Percentiles rank a stretch among this genome's conserved stretches.
Conservation (phyloP, 1,140 invertebrate genomes). For the Macrotrachela quadricornifera region DNA sequence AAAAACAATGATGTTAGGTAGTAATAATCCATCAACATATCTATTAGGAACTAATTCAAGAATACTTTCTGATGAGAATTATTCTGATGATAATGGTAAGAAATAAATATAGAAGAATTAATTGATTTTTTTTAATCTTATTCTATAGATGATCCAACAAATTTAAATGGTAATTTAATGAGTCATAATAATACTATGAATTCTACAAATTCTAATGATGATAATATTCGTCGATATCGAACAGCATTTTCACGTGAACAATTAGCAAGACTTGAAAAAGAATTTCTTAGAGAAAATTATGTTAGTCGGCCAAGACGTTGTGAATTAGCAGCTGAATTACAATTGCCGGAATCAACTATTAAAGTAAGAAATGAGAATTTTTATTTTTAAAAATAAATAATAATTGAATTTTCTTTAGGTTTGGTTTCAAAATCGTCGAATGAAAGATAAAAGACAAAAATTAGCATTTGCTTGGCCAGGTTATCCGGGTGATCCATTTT, state of each 20-base stretch:
- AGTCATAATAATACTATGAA: no score
- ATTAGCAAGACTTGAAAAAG: slow-evolving; percentile 71
- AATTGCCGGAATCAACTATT: slow-evolving; percentile 85
- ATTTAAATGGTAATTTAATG: no score
- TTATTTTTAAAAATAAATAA: not conserved
- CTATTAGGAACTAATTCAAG: no score
- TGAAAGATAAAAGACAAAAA: slow-evolving; percentile 89
- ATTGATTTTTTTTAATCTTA: no score
- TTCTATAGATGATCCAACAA: no score
- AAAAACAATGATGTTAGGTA: no score
- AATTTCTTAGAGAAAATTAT: slow-evolving; percentile 92
- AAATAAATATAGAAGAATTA: no score
- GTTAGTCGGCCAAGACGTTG: slow-evolving; percentile 76
- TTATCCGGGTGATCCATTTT: slow-evolving; percentile 50
- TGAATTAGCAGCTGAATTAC: slow-evolving; percentile 75
- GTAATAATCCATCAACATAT: no score
- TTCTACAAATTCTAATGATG: slow-evolving; percentile 12
- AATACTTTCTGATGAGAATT: no score
- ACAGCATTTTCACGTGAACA: slow-evolving; percentile 95
- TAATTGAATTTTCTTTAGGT: slow-evolving; percentile 41
- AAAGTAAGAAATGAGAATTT: slow-evolving; percentile 45
- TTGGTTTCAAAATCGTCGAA: slow-evolving; percentile 96
- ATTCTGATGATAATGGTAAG: no score
- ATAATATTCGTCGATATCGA: slow-evolving; percentile 57
- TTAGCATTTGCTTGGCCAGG: slow-evolving; percentile 72